Evolutionary conservation across 2,888 invertebrate species (phyloP), one percentile per base, ranked within the genome.

Genomic region (Orgyia antiqua): DNA sequence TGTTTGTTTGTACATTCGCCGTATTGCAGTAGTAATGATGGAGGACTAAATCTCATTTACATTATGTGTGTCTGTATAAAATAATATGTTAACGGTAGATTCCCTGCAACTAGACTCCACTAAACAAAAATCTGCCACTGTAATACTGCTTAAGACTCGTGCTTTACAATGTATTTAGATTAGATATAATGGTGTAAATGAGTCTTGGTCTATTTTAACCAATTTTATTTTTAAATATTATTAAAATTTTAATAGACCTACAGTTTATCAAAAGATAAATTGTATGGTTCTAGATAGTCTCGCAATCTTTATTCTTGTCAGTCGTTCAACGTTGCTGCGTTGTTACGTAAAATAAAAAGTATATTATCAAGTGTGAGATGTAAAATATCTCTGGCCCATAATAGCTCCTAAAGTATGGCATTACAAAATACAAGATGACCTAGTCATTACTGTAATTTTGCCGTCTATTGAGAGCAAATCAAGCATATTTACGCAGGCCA

Each of bases 11-110:
- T 18, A 24, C 13, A 12, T 13, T 19, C 18, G 29, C 33, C 26
- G 39, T 27, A 42, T 42, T 47, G 45, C 50, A 47, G 44, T 36
- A 21, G 31, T 17, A 39, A 31, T 31, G 24, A 36, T 39, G 28
- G 28, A 18, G 31, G 50, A 52, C 46, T 51, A 51, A 50, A 50
- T 42, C 52, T 51, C 50, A 50, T 50, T 50, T 51, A 50, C 50
- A 50, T 50, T 47, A 51, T 49, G 49, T 48, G 34, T 50, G 40
- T 50, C 52, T 45, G 31, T 51, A 29, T 48, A 50, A 37, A 42
- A 32, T 33, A 45, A 48, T 43, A 28, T 29, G 35, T 42, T 32
- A 39, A 31, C 9, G 13, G 31, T 50, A 39, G 44, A 33, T 13
- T 29, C 39, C 42, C 38, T 25, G 38, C 48, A 42, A 32, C 47